These are phyloP conservation scores for Acyrthosiphon pisum DNA, from an alignment of 1,140 invertebrate genomes.

Conservation along the genomic window DNA sequence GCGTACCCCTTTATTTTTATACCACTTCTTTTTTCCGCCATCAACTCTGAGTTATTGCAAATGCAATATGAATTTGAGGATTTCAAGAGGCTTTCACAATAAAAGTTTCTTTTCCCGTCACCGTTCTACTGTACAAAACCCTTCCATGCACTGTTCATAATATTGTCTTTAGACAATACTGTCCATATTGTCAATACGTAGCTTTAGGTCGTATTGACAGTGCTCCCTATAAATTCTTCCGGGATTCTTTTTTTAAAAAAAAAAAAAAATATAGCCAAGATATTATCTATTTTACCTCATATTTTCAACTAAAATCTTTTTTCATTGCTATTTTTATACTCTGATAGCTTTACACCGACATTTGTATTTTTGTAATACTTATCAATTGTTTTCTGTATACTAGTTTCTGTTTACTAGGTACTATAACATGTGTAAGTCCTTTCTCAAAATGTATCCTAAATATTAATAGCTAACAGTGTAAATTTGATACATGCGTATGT, in stretches of 20 bases:
- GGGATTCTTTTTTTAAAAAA: background rate
- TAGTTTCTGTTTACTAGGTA: too few relatives aligned
- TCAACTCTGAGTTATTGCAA: constrained; percentile 16
- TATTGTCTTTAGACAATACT: constrained; percentile 16
- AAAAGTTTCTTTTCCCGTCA: constrained; percentile 40
- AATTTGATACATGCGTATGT: background rate
- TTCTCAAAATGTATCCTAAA: background rate
- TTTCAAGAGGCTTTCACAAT: constrained; percentile 42
- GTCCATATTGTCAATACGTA: constrained; percentile 25
- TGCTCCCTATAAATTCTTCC: background rate
- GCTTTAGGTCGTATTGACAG: constrained; percentile 12
- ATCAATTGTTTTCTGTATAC: background rate
- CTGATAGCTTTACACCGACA: background rate
- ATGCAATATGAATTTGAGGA: constrained; percentile 49
- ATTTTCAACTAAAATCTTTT: background rate
- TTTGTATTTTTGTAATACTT: background rate
- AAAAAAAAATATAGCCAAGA: background rate
- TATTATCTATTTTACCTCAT: too few relatives aligned
- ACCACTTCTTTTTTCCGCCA: background rate
- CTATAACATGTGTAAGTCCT: too few relatives aligned
- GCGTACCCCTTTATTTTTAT: constrained; percentile 46
- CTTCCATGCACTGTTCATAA: background rate
- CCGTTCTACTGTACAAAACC: background rate
- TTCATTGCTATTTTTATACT: background rate
- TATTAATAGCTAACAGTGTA: background rate